These are phyloP conservation scores for Reinhardtius hippoglossoides DNA, from an alignment of 2,113 vertebrate genomes.

Conservation along the genomic window DNA sequence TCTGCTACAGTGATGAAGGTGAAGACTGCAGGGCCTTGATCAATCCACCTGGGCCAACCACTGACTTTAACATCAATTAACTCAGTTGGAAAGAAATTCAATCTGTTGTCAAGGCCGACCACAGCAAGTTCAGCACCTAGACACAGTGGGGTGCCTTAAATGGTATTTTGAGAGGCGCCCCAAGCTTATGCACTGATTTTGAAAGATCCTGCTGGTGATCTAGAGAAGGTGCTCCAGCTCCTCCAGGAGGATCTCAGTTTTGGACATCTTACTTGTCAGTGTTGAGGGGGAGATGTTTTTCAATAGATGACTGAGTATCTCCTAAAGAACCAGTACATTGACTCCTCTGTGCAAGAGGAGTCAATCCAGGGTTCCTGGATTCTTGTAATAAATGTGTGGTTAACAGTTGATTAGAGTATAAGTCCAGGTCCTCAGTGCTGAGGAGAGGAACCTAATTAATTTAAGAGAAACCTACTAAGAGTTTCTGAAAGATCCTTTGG, in stretches of 20 bases:
- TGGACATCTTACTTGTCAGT: neutral
- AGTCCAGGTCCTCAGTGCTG: no score
- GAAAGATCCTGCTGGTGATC: neutral
- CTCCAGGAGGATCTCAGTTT: neutral
- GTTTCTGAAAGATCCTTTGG: no score
- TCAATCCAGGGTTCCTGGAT: no score
- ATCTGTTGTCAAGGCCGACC: neutral
- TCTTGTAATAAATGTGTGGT: no score
- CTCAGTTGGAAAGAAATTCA: neutral
- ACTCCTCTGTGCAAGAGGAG: no score
- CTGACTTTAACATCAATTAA: neutral
- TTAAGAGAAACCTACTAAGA: no score
- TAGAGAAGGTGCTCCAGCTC: neutral
- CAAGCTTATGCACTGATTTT: neutral
- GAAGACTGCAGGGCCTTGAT: neutral
- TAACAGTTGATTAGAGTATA: no score
- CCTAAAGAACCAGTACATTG: no score
- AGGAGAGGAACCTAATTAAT: no score
- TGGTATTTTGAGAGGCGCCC: neutral
- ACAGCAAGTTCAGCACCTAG: neutral
- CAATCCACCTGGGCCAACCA: neutral
- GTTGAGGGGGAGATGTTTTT: no score
- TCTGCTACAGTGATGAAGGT: neutral
- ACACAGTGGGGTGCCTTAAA: neutral
- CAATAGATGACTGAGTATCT: no score